Evolutionary conservation across 2,888 invertebrate species (phyloP).

Genomic region (Stenurella melanura): DNA sequence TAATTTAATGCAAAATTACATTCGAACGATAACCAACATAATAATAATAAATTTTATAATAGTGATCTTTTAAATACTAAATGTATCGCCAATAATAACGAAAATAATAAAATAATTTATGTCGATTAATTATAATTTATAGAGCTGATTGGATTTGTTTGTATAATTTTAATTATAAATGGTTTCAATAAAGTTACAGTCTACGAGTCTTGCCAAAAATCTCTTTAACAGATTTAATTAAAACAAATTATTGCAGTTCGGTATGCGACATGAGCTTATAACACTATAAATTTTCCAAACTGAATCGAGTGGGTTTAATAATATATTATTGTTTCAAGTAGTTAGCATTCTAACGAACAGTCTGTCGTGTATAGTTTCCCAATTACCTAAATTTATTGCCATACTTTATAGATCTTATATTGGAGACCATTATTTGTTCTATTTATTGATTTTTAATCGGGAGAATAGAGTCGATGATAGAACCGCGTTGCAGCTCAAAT

Average conservation of each 20-base stretch:
- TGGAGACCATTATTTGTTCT: not conserved
- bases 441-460: constrained; percentile 2
- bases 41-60: not conserved
- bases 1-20: not conserved
- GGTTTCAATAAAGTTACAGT: constrained; percentile 24
- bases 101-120: constrained; percentile 13
- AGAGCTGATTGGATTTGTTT: constrained; percentile 10
- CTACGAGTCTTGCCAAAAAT: constrained; percentile 34
- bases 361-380: constrained; percentile 48
- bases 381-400: constrained; percentile 47
- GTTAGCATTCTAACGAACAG: constrained; percentile 41
- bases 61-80: constrained; percentile 11
- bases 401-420: constrained; percentile 34
- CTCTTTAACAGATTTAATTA: constrained; percentile 42
- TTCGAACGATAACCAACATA: constrained; percentile 5
- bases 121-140: constrained; percentile 36
- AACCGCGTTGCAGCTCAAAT: no score
- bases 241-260: constrained; percentile 37
- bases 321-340: constrained; percentile 36
- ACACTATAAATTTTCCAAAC: constrained; percentile 40
- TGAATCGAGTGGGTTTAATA: constrained; percentile 47
- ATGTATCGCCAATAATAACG: constrained; percentile 22
- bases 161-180: constrained; percentile 31
- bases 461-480: not conserved
- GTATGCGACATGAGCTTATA: constrained; percentile 41